Conservation (phyloP, 2,888 invertebrate genomes). For the Orthonevra nobilis region DNA sequence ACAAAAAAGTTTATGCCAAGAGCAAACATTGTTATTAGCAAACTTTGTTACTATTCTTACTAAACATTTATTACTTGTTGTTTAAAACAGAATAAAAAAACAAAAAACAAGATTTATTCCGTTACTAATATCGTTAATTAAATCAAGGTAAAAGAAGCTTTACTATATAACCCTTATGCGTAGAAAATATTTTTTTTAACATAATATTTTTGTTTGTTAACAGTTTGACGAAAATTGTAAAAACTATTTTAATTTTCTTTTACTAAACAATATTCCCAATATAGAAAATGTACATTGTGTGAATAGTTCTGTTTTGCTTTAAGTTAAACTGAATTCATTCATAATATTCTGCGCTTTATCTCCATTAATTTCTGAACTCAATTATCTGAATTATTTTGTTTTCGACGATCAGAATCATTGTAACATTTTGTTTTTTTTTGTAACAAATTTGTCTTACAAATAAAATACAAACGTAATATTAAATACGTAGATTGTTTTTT, state of each 20-base stretch:
- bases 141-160: constrained; percentile 65
- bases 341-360: constrained; percentile 5
- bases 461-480: no score
- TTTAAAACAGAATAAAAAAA: constrained; percentile 43
- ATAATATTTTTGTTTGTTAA: background rate
- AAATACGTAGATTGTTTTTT: no score
- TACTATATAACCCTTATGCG: constrained; percentile 38
- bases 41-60: constrained; percentile 23
- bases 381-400: no score
- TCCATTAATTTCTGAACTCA: constrained; percentile 1
- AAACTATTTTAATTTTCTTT: constrained; percentile 16
- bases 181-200: constrained; percentile 19
- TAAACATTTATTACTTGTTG: constrained; percentile 33
- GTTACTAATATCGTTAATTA: constrained; percentile 50
- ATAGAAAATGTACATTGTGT: constrained; percentile 56
- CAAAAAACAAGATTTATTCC: constrained; percentile 41
- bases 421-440: no score
- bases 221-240: constrained; percentile 35
- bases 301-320: constrained; percentile 51
- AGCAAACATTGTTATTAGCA: constrained; percentile 21
- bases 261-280: constrained; percentile 1
- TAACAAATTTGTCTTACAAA: no score
- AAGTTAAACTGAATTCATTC: constrained; percentile 26
- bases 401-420: no score
- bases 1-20: constrained; percentile 11